Percentiles rank a stretch among this genome's conserved stretches.
phyloP scores from a whole-genome alignment of 2,113 vertebrate species.

The Labrus mixtus region DNA sequence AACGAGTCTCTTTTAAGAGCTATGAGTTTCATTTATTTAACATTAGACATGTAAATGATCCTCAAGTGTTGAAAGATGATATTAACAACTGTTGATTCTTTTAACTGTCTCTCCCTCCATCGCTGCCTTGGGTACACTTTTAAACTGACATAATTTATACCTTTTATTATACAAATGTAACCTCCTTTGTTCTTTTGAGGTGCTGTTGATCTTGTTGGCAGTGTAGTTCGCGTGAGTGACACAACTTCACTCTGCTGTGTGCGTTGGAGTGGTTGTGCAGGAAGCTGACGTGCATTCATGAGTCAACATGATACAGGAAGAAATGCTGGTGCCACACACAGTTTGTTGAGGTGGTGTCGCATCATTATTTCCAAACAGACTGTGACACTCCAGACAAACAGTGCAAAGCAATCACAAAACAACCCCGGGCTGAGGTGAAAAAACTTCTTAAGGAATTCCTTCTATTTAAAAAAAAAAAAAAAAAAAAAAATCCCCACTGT shows the following conservation, averaged over 20 bases:
- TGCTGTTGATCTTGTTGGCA: not conserved
- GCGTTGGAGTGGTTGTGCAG: slow-evolving; percentile 22
- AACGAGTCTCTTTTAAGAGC: slow-evolving; percentile 8
- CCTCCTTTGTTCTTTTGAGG: not conserved
- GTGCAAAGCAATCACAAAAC: too few species aligned
- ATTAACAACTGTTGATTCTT: slow-evolving; percentile 16
- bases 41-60: not conserved
- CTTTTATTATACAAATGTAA: not conserved
- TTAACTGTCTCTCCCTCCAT: not conserved
- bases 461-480: too few species aligned
- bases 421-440: too few species aligned
- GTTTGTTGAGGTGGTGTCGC: not conserved
- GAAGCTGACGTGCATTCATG: slow-evolving; percentile 32
- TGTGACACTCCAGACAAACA: too few species aligned
- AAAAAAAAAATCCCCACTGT: too few species aligned
- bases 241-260: not conserved
- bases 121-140: not conserved
- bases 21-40: slow-evolving; percentile 21
- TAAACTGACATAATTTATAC: not conserved
- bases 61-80: not conserved
- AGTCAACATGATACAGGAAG: slow-evolving; percentile 29
- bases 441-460: too few species aligned
- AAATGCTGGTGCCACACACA: not conserved
- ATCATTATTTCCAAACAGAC: too few species aligned
- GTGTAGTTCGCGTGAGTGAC: not conserved